These are phyloP conservation scores for Tolypeutes matacus DNA, from an alignment of 2,797 vertebrate genomes.

Conservation along the genomic window DNA sequence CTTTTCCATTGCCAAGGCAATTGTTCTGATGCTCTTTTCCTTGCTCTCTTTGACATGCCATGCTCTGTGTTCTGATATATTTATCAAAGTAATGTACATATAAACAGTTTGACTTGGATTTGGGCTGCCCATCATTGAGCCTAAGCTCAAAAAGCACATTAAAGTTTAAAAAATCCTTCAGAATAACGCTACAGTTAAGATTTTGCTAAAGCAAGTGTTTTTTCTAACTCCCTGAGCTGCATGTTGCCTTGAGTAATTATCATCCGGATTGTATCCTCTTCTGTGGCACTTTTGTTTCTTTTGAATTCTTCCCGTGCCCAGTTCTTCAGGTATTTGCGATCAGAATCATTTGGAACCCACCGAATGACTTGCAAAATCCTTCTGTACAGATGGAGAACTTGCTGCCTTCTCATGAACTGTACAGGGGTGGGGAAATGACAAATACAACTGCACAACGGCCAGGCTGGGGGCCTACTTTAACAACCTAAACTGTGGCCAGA, in stretches of 20 bases:
- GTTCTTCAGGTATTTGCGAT: slow-evolving; percentile 91
- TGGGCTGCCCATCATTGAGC: not conserved
- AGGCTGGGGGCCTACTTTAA: not conserved
- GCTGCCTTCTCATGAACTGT: slow-evolving; percentile 96
- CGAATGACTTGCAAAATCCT: slow-evolving; percentile 91
- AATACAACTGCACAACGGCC: not conserved
- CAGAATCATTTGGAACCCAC: slow-evolving; percentile 90
- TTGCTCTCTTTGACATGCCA: not conserved
- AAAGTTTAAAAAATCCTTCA: slow-evolving; percentile 53
- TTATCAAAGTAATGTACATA: not conserved
- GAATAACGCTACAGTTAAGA: slow-evolving; percentile 84
- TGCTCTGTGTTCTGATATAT: not conserved
- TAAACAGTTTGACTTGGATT: not conserved
- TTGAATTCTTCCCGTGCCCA: slow-evolving; percentile 96
- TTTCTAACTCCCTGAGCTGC: slow-evolving; percentile 94
- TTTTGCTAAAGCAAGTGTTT: slow-evolving; percentile 91
- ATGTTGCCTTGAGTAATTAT: slow-evolving; percentile 97
- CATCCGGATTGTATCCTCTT: slow-evolving; percentile 95
- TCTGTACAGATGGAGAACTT: slow-evolving; percentile 93
- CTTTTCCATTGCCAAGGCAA: slow-evolving; percentile 24
- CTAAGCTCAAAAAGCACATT: not conserved
- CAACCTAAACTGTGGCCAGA: not conserved
- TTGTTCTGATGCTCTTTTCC: slow-evolving; percentile 43
- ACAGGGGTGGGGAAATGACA: not conserved
- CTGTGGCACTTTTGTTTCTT: slow-evolving; percentile 91